phyloP scores from a whole-genome alignment of 1,140 invertebrate species.

The Musca domestica region DNA sequence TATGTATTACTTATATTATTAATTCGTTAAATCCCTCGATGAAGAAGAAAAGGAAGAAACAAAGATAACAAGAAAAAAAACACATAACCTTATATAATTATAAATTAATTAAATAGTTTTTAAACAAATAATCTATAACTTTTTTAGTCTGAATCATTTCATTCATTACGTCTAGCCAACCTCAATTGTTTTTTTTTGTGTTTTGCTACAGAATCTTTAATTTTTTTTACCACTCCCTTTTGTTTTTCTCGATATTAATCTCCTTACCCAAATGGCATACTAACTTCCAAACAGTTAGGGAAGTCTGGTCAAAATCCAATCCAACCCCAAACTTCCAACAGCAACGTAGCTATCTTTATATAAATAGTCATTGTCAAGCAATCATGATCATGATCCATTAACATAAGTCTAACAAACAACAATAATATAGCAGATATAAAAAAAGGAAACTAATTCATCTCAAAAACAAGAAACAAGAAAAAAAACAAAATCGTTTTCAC shows the following conservation, averaged over 20 bases:
- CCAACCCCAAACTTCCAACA: too few species aligned
- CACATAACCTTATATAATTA: constrained; percentile 7
- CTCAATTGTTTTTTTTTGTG: neutral
- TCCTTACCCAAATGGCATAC: neutral
- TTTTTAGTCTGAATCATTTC: constrained; percentile 2
- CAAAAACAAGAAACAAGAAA: neutral
- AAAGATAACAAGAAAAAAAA: neutral
- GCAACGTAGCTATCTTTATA: too few species aligned
- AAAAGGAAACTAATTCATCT: neutral
- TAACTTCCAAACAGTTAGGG: neutral
- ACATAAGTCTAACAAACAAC: too few species aligned
- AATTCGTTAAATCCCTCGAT: neutral
- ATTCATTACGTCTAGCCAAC: neutral
- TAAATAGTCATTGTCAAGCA: too few species aligned
- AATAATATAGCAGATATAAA: too few species aligned
- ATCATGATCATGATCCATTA: too few species aligned
- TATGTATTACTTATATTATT: constrained; percentile 14
- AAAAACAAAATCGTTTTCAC: neutral
- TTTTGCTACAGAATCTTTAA: neutral
- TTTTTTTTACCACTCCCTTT: neutral
- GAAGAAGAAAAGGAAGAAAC: neutral
- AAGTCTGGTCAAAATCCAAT: too few species aligned
- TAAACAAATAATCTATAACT: neutral
- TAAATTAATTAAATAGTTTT: constrained; percentile 8
- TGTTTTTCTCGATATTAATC: neutral